phyloP scores from a whole-genome alignment of 2,113 vertebrate genomes.

The Takifugu flavidus region DNA sequence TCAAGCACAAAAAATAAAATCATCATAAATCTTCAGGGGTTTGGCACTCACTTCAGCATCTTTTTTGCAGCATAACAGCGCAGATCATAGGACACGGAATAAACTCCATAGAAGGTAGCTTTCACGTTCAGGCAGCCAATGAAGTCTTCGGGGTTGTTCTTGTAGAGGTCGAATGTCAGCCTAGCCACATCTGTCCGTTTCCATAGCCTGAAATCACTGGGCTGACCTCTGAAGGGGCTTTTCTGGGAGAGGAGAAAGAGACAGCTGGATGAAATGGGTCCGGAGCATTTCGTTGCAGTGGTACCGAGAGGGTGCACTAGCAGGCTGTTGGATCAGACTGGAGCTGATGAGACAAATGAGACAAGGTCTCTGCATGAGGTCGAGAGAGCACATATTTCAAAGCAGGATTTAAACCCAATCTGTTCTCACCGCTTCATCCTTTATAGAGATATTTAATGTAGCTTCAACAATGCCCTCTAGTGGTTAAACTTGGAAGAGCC shows the following conservation, averaged over 20 bases:
- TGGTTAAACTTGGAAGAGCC: conserved; percentile 11
- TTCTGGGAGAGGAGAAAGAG: conserved; percentile 21
- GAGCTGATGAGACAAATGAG: not conserved
- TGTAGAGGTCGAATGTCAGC: conserved; percentile 91
- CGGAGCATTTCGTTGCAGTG: not conserved
- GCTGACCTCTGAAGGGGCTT: conserved; percentile 48
- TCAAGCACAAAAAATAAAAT: conserved; percentile 2
- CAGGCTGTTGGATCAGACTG: not conserved
- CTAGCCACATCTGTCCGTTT: conserved; percentile 85
- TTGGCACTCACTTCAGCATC: conserved; percentile 54
- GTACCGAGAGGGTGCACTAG: not conserved
- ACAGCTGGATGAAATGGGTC: not conserved
- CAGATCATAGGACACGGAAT: conserved; percentile 88
- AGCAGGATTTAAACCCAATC: not conserved
- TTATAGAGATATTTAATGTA: conserved; percentile 4
- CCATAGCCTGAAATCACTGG: conserved; percentile 49
- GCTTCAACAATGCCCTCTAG: conserved; percentile 31
- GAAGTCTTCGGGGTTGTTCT: conserved; percentile 86
- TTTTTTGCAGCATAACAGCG: conserved; percentile 81
- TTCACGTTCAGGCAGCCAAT: conserved; percentile 90
- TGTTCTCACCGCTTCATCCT: conserved; percentile 9
- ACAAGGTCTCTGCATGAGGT: not conserved
- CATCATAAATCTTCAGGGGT: not conserved
- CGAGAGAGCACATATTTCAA: conserved; percentile 17
- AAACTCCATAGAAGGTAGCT: conserved; percentile 87